A percentile compares a stretch with the other conserved stretches of the same genome.
phyloP scores from a whole-genome alignment of 2,888 invertebrate genomes.

The Epiblema foenella region DNA sequence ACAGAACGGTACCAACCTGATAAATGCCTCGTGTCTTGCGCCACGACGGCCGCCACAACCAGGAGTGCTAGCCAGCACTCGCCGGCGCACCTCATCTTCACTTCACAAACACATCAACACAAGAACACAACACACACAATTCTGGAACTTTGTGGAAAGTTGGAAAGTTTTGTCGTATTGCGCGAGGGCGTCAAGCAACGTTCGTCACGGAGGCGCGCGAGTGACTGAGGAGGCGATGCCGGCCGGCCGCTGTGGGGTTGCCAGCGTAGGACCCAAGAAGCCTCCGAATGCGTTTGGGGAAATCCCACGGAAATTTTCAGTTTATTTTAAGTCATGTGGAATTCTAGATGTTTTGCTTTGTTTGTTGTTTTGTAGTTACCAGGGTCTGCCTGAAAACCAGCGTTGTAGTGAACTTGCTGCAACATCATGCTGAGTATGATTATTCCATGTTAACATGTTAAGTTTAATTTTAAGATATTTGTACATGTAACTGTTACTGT shows the following conservation, averaged over 20 bases:
- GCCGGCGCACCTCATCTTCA: constrained; percentile 79
- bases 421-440: too few species aligned
- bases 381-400: too few species aligned
- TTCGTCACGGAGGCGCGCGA: constrained; percentile 57
- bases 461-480: too few species aligned
- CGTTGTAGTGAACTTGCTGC: too few species aligned
- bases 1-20: constrained; percentile 64
- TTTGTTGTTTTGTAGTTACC: too few species aligned
- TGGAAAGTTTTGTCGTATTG: constrained; percentile 72
- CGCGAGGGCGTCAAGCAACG: constrained; percentile 65
- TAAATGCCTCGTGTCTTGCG: constrained; percentile 78
- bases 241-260: constrained; percentile 62
- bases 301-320: constrained; percentile 10
- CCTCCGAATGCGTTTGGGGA: constrained; percentile 28
- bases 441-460: too few species aligned
- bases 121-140: constrained; percentile 49
- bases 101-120: constrained; percentile 80
- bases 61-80: constrained; percentile 73
- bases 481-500: too few species aligned
- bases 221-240: constrained; percentile 62
- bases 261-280: constrained; percentile 47
- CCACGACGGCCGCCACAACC: constrained; percentile 68
- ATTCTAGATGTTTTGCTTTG: too few species aligned
- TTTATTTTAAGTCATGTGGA: background rate
- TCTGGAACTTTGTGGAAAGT: constrained; percentile 56